Evolutionary conservation across 2,888 invertebrate species (phyloP), one percentile per base, ranked within the genome.

Genomic region (Romanomermis culicivorax): DNA sequence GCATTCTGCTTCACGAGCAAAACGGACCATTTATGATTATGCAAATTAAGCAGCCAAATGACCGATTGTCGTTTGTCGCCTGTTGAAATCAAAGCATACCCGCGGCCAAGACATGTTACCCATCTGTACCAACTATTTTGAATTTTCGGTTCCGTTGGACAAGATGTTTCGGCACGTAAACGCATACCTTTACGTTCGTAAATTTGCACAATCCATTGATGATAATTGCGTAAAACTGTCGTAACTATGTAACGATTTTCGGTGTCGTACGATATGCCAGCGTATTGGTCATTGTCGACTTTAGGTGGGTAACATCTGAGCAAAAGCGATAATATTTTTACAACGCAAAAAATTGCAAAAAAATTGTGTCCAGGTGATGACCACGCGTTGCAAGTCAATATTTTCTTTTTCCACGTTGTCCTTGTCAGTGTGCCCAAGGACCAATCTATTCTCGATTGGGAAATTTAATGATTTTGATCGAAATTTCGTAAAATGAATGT

Each of bases 101-200:
- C 29, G 4, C 14, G 26, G 25, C 17, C 4, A 2, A 56, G 2
- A 4, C 26, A 23, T 4, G 29, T 54, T 4, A 56, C 26, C 56
- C 56, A 56, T n/a, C 56, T 26, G 42, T 56, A 56, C 56, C 56
- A 56, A 27, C 56, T 56, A 27, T 52, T 56, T 48, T 20, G 27
- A 24, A 56, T 36, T 11, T 3, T 7, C 14, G 49, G 50, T 42
- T 54, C 54, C 14, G 11, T 54, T 24, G 54, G 54, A 26, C 54
- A 54, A 14, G 54, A 29, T 11, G 43, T 52, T 43, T 52, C 53
- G 36, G n/a, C 36, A 3, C 53, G 3, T 11, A 52, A 26, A 14
- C 42, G 30, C 53, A 52, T 42, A 29, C 27, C 29, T 7, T 17
- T 17, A 4, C 23, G 23, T 14, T 52, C 53, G 43, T 42, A 52